These are phyloP conservation scores for Agrypnus murinus DNA, from an alignment of 2,888 invertebrate genomes.

Conservation along the genomic window DNA sequence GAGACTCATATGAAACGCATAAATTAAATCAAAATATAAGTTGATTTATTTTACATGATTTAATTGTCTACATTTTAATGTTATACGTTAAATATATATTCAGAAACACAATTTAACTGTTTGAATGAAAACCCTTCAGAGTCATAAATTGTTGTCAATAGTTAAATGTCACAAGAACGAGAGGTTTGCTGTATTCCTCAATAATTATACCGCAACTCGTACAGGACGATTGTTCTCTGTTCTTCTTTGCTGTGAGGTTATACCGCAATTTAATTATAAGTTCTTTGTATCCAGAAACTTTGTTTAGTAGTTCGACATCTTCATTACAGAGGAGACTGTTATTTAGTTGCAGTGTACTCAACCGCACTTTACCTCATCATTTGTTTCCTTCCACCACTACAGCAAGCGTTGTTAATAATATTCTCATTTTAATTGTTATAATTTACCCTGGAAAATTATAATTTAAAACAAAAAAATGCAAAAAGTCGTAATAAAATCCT, in stretches of 20 bases:
- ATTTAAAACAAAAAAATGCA: too few species aligned
- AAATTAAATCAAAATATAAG: too few species aligned
- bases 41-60: too few species aligned
- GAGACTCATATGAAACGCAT: too few species aligned
- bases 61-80: too few species aligned
- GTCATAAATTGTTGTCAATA: neutral
- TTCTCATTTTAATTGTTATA: too few species aligned
- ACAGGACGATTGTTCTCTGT: neutral
- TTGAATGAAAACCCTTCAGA: too few species aligned
- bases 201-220: constrained; percentile 8
- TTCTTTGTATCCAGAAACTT: constrained; percentile 8
- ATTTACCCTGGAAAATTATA: too few species aligned
- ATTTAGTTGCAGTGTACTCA: neutral
- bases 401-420: neutral
- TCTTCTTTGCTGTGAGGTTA: neutral
- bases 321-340: constrained; percentile 5
- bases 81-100: too few species aligned
- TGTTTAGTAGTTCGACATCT: constrained; percentile 5
- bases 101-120: too few species aligned
- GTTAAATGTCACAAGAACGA: neutral
- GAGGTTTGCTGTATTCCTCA: neutral
- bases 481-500: too few species aligned
- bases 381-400: neutral
- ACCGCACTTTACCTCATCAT: too few species aligned
- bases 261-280: constrained; percentile 17